Evolutionary conservation across 2,888 invertebrate species (phyloP).

Genomic region (Acronicta leporina): DNA sequence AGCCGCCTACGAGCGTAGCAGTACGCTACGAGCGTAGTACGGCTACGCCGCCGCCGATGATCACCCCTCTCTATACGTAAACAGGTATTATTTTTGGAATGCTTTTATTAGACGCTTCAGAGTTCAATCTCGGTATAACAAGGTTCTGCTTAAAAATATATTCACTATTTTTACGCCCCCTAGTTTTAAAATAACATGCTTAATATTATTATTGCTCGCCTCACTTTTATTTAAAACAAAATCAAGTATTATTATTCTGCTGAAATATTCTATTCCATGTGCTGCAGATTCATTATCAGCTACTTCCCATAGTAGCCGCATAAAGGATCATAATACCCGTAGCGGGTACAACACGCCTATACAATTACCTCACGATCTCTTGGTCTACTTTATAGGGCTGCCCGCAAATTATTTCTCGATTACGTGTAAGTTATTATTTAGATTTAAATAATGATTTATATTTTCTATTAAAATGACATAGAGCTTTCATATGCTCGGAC

Average conservation of each 20-base stretch:
- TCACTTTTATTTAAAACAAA: too few relatives aligned
- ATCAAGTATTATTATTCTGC: too few relatives aligned
- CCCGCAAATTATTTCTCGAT: not conserved
- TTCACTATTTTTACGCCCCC: not conserved
- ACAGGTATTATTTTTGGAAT: constrained; percentile 24
- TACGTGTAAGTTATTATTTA: too few relatives aligned
- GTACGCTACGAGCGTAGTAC: constrained; percentile 32
- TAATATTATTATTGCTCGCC: too few relatives aligned
- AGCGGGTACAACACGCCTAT: too few relatives aligned
- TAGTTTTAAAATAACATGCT: too few relatives aligned
- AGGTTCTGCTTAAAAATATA: constrained; percentile 4
- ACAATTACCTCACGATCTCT: constrained; percentile 2
- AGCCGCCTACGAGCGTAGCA: constrained; percentile 40
- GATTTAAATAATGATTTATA: too few relatives aligned
- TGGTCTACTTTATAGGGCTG: not conserved
- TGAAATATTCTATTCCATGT: too few relatives aligned
- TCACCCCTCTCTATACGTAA: constrained; percentile 15
- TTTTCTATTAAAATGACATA: too few relatives aligned
- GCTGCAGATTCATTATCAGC: too few relatives aligned
- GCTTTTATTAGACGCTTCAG: constrained; percentile 21
- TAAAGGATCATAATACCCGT: not conserved
- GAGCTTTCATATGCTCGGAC: too few relatives aligned
- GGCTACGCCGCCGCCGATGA: constrained; percentile 4
- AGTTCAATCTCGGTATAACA: not conserved
- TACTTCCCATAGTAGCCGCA: too few relatives aligned